Evolutionary conservation across 2,113 vertebrate species (phyloP), one percentile per base, ranked within the genome.

Genomic region (Probosciger aterrimus): DNA sequence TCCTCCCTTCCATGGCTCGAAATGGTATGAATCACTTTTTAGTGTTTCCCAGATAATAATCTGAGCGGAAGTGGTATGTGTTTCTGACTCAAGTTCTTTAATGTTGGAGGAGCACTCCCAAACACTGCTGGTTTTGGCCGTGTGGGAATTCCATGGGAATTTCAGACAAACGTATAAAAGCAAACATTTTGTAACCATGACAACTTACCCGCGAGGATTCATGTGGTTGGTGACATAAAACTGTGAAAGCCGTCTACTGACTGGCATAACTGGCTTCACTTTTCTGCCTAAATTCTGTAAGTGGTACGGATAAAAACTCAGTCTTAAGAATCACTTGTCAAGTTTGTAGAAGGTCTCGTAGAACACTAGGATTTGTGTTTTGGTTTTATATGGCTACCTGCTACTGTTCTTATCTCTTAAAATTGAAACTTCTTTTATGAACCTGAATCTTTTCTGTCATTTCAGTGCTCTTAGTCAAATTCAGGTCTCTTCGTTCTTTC

Each of bases 21-120:
- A 98, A 96, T 92, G 76, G 90, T 85, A 95, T 98, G 97, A 98
- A 88, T 98, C 89, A 96, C 90, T 94, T 96, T 96, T 97, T 67
- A 93, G 91, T 95, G 92, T 96, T 98, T 97, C 96, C 97, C 88
- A 96, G 90, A 93, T 74, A 74, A 95, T 53, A 73, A 95, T 97
- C 93, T 91, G 69, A 96, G 82, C 14, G 57, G 95, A 98, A 97
- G 43, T 43, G 6, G 69, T 62, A 4, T 59, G 49, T 16, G 3
- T 79, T 89, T 92, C 94, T 96, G 90, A 95, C 94, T 91, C 92
- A 95, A 95, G 77, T 95, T 95, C 69, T 96, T 78, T 92, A 97
- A 86, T 92, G 76, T 67, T 95, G 79, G 95, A 69, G 80, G 92
- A 93, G 50, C 37, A 88, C 82, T 95, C 95, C 80, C 67, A 94